phyloP scores from a whole-genome alignment of 1,140 invertebrate genomes.

The Pseudomyrmex flavicornis region DNA sequence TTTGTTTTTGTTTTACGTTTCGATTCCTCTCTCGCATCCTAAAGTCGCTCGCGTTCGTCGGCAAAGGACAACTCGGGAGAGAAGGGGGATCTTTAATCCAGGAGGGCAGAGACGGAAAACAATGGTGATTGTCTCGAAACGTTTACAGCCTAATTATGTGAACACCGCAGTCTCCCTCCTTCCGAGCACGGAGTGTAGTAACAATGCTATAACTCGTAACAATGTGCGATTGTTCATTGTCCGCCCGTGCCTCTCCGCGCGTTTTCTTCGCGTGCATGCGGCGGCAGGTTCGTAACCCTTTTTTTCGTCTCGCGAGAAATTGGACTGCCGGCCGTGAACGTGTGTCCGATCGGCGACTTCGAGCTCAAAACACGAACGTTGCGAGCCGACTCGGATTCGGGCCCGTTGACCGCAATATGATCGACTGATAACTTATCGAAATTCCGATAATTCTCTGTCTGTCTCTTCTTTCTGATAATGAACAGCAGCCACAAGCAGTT shows the following conservation, averaged over 20 bases:
- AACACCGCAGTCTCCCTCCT: conserved; percentile 76
- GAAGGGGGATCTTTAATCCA: conserved; percentile 66
- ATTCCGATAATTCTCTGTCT: no score
- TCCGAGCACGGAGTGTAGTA: conserved; percentile 80
- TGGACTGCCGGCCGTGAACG: not conserved
- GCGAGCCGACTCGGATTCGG: no score
- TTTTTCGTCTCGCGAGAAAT: conserved; percentile 12
- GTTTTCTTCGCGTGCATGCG: conserved; percentile 70
- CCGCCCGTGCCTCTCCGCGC: conserved; percentile 69
- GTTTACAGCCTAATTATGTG: conserved; percentile 86
- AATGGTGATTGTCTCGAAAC: conserved; percentile 86
- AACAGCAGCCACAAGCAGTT: no score
- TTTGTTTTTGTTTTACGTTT: not conserved
- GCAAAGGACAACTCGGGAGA: conserved; percentile 36
- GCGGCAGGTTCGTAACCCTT: conserved; percentile 66
- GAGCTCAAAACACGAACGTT: no score
- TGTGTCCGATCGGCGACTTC: no score
- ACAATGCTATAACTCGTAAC: conserved; percentile 86
- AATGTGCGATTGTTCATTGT: conserved; percentile 86
- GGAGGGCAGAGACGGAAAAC: conserved; percentile 76
- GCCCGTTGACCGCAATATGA: no score
- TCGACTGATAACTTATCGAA: no score
- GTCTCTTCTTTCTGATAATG: no score
- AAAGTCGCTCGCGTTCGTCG: conserved; percentile 37
- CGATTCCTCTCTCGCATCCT: conserved; percentile 20